Percentiles rank a stretch among this genome's conserved stretches.
Evolutionary conservation across 2,888 invertebrate species (phyloP).

Genomic region (Sphaerophoria rueppellii): DNA sequence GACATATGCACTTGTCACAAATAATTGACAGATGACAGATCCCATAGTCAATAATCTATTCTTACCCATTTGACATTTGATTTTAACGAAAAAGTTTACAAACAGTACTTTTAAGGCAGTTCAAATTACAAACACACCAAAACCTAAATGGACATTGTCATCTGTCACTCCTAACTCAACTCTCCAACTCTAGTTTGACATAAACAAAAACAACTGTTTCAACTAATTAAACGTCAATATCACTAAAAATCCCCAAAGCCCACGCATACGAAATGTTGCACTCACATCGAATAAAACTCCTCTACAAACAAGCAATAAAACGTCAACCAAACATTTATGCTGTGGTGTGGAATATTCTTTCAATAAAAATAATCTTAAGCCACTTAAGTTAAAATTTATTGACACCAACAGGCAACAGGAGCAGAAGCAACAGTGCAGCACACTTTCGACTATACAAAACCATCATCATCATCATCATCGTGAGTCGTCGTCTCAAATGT

Average conservation of each 20-base stretch:
- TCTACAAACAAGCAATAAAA: slow-evolving; percentile 16
- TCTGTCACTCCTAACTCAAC: slow-evolving; percentile 5
- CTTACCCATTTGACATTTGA: too few species aligned
- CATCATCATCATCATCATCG: slow-evolving; percentile 60
- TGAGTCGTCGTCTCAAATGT: slow-evolving; percentile 52
- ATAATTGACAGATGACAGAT: too few species aligned
- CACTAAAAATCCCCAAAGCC: slow-evolving; percentile 36
- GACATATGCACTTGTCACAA: too few species aligned
- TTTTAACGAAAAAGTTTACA: too few species aligned
- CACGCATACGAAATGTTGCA: neutral
- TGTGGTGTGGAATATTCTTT: slow-evolving; percentile 13
- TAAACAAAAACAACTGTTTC: slow-evolving; percentile 50
- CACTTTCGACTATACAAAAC: slow-evolving; percentile 45
- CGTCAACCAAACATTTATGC: neutral
- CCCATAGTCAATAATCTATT: too few species aligned
- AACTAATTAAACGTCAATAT: slow-evolving; percentile 20
- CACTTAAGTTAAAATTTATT: slow-evolving; percentile 69
- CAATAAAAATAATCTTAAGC: slow-evolving; percentile 53
- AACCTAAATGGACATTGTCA: neutral
- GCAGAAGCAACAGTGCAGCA: slow-evolving; percentile 34
- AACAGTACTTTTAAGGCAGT: too few species aligned
- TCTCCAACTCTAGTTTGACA: neutral
- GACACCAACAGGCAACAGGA: slow-evolving; percentile 64
- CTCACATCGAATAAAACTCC: neutral
- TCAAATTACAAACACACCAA: too few species aligned